phyloP scores from a whole-genome alignment of 1,140 invertebrate species.

The Calephelis nemesis region DNA sequence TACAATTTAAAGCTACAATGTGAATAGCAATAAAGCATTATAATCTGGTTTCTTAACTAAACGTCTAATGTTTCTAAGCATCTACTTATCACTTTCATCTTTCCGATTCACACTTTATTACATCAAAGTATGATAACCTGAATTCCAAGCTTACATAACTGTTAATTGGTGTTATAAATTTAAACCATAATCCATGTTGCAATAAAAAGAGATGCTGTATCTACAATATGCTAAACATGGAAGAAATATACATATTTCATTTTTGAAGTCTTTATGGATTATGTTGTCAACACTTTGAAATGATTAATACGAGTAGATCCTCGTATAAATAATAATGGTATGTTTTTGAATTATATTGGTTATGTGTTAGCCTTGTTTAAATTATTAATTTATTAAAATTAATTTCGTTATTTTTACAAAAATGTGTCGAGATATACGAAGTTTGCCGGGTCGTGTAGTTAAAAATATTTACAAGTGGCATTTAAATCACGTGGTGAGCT shows the following conservation, averaged over 20 bases:
- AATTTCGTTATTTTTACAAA: too few species aligned
- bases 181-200: constrained; percentile 5
- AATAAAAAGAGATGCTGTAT: constrained; percentile 14
- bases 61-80: not conserved
- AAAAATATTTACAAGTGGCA: too few species aligned
- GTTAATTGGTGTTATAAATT: constrained; percentile 14
- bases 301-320: not conserved
- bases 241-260: too few species aligned
- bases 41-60: not conserved
- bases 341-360: too few species aligned
- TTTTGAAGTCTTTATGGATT: not conserved
- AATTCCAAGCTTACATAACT: constrained; percentile 12
- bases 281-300: not conserved
- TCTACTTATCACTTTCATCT: constrained; percentile 19
- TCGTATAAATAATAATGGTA: too few species aligned
- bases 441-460: too few species aligned
- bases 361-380: too few species aligned
- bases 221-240: not conserved
- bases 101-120: constrained; percentile 13
- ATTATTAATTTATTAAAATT: too few species aligned
- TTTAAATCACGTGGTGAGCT: too few species aligned
- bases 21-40: too few species aligned
- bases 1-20: too few species aligned
- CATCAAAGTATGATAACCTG: constrained; percentile 19
- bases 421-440: too few species aligned